phyloP scores from a whole-genome alignment of 2,797 vertebrate species.

The Hypotaenidia philippensis region DNA sequence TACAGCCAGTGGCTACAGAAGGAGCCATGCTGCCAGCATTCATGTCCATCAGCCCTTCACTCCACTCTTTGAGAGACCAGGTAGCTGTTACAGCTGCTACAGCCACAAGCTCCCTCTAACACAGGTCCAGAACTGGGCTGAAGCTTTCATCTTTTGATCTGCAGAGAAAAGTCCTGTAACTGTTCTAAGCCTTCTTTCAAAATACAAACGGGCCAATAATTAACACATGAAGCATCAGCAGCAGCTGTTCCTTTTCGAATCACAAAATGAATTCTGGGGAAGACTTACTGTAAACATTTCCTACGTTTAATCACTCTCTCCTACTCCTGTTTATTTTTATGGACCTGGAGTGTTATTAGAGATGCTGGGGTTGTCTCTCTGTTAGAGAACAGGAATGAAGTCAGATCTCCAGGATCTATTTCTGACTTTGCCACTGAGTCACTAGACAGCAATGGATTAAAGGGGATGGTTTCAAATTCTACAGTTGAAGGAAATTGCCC shows the following conservation, averaged over 20 bases:
- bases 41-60: background rate
- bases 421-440: background rate
- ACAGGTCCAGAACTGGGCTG: background rate
- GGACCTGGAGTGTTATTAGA: background rate
- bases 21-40: background rate
- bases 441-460: background rate
- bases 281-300: constrained; percentile 56
- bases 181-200: background rate
- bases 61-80: background rate
- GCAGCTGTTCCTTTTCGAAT: constrained; percentile 57
- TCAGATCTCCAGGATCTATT: constrained; percentile 1
- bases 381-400: background rate
- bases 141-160: background rate
- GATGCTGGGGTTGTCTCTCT: background rate
- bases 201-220: background rate
- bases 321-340: constrained; percentile 54
- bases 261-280: constrained; percentile 3
- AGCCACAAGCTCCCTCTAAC: background rate
- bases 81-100: background rate
- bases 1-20: background rate
- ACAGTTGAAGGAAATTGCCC: background rate
- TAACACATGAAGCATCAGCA: background rate
- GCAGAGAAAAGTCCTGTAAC: background rate
- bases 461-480: background rate
- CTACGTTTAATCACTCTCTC: constrained; percentile 49